Base-by-base conservation (phyloP, 1,140 invertebrate species). In the Cryptotermes secundus region DNA sequence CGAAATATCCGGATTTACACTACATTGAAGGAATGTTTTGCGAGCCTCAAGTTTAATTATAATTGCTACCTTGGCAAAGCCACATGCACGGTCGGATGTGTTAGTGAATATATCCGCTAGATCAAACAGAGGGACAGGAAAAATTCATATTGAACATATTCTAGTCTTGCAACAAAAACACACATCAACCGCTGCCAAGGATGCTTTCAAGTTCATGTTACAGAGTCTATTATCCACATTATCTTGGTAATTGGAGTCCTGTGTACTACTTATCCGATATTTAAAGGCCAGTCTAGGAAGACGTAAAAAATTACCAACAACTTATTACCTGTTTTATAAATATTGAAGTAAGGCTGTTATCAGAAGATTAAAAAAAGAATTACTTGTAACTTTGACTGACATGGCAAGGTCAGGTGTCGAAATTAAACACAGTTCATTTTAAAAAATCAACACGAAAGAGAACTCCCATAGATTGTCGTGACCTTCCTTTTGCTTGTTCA, bases 371-470 rank as follows among this genome's bases (percentile, higher is more conserved):
- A 72, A 31, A 14, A 72, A 31, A 72, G 26, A 72, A 72, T 31
- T 72, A 72, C 59, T 72, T 72, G 59, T 31, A 31, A 72, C n/a
- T 72, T 72, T 72, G n/a, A 72, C 19, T 59, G 53, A 59, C 59
- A 72, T n/a, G 26, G 59, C 59, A 72, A 65, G 59, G 59, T 72
- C 59, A 72, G 59, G 14, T 72, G 59, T 31, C n/a, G 16, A 72
- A 72, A n/a, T 72, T n/a, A 72, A 65, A 72, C 59, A 72, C 16
- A n/a, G 59, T 72, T 72, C 59, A 72, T 26, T 31, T 31, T 31
- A 72, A 72, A n/a, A 72, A 72, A 72, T 72, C 59, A 72, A 72
- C 59, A 72, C 59, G 59, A 72, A 72, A n/a, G n/a, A n/a, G 6
- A n/a, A 3, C 26, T 6, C 14, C 31, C n/a, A 14, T 72, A 6